Base-by-base conservation (phyloP, 2,113 vertebrate genomes). In the Pantherophis guttatus region DNA sequence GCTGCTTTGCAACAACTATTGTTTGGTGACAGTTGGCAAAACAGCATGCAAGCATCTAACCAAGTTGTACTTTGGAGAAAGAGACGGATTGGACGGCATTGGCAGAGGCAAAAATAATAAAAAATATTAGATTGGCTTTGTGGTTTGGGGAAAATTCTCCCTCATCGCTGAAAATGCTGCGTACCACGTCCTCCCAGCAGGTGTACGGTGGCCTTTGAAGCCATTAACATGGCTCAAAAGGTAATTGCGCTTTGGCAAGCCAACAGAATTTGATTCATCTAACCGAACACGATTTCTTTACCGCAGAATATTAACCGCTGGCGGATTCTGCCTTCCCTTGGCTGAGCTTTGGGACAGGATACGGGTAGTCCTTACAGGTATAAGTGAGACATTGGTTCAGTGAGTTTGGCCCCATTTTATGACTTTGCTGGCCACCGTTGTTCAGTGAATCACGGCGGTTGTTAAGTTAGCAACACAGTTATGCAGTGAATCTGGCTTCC, bases 141-240 rank as follows among this genome's bases (percentile, higher is more conserved):
- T 29, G 33, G 6, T 39, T 15, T 7, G 23, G 23, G 94, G 94
- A 92, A 93, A 92, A 62, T 8, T 50, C 94, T 96, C 93, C 89
- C 59, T 95, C 95, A 95, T 59, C 88, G 92, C 39, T 85, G 94
- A n/a, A 95, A 95, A 93, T 11, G 88, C 70, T 94, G 90, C 93
- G 93, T 24, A 59, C 39, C 88, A 95, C 93, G 93, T 87, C 93
- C 96, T 96, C 95, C 96, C 94, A 95, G 94, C 96, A 97, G 97
- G 95, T 96, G 94, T 95, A 87, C 91, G 33, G 0, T 93, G 94
- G 94, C 96, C 96, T 95, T 95, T 94, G 92, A 97, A 97, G 94
- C 93, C 95, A 96, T 97, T 97, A 97, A 96, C 91, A 95, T 87
- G 96, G 95, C 95, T 96, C 96, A 96, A 95, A 95, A 95, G 95